Base-by-base conservation (phyloP, 1,140 invertebrate genomes). In the Papilio glaucus region DNA sequence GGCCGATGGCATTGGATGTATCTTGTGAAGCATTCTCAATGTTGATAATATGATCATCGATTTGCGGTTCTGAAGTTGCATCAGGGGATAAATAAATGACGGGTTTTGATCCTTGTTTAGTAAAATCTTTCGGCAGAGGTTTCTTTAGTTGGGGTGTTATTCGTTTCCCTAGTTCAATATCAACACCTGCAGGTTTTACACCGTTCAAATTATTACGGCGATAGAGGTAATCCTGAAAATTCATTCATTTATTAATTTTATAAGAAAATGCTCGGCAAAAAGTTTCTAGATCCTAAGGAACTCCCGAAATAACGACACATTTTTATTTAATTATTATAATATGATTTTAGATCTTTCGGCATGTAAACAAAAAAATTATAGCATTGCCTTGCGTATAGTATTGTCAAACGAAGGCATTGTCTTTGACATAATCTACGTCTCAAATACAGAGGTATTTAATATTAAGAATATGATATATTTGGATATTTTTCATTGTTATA, bases 71-170 rank as follows among this genome's bases (percentile, higher is more conserved):
- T 12, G 49, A 4, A 24, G n/a, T 6, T 33, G 12, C 12, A 10
- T 57, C 49, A 12, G 49, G 18, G 0, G 21, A 24, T 53, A 53
- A 12, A 4, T 53, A 53, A 24, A 5, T 24, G 49, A 53, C 18
- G 4, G 24, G 41, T 53, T 33, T 37, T 18, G 15, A 29, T 4
- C n/a, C 26, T 7, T 12, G 26, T 57, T 78, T 73, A 7, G 76
- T 87, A 29, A 88, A 86, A 15, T 84, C 78, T 37, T 85, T 85
- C 1, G 86, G 87, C 7, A 88, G 68, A 0, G 84, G 79, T 0
- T 42, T 26, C 75, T 88, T 89, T 38, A 57, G 13, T 7, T 69
- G 70, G 0, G 63, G 26, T 41, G 45, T 6, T 0, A 81, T 15
- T 10, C 41, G 26, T 18, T 71, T 26, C 0, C 74, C 75, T 0